Evolutionary conservation across 64 coral and sea anemone genomes (phyloP).

Genomic region (Stichodactyla helianthus): DNA sequence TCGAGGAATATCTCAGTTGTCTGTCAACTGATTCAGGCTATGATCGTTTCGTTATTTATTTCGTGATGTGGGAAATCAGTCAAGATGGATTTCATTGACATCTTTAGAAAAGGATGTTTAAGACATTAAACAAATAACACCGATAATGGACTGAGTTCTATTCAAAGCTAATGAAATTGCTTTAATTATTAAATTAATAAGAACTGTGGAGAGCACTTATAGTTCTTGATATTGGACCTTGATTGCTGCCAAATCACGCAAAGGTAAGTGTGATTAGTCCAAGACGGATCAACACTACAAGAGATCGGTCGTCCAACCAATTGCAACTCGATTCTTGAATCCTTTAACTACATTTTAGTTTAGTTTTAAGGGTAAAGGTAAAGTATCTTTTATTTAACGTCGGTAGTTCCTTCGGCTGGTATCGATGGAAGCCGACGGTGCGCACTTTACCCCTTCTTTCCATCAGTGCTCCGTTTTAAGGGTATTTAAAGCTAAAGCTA

Average conservation of each 20-base stretch:
- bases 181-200: constrained; percentile 10
- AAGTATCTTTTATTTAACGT: too few species aligned
- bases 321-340: too few species aligned
- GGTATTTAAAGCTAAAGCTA: too few species aligned
- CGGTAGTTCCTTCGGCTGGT: too few species aligned
- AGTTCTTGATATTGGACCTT: not conserved
- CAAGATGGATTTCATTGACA: not conserved
- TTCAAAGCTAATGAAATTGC: not conserved
- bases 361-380: too few species aligned
- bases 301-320: too few species aligned
- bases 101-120: not conserved
- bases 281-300: not conserved
- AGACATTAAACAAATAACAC: not conserved
- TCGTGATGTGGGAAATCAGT: not conserved
- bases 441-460: too few species aligned
- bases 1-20: not conserved
- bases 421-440: too few species aligned
- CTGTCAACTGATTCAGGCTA: too few species aligned
- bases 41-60: too few species aligned
- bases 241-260: not conserved
- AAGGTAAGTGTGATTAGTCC: not conserved
- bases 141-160: not conserved
- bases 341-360: too few species aligned
- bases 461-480: too few species aligned
- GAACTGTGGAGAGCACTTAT: not conserved